Conservation (phyloP, 2,888 invertebrate genomes). For the Lasioglossum pauxillum region DNA sequence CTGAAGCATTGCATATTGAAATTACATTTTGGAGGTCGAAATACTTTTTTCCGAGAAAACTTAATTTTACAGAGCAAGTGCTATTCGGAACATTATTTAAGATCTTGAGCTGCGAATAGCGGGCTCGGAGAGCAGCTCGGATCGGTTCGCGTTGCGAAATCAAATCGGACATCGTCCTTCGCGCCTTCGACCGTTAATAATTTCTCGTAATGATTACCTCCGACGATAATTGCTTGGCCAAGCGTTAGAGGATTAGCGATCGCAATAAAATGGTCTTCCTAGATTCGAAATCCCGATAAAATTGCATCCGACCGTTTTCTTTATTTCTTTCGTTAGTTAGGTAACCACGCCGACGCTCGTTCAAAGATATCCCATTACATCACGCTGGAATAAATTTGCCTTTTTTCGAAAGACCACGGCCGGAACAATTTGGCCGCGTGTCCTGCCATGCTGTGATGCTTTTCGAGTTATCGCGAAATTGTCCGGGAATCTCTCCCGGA, state of each 20-base stretch:
- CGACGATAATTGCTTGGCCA: neutral
- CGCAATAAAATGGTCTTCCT: neutral
- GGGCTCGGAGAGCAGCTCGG: neutral
- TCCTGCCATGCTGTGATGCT: neutral
- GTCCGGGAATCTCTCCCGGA: neutral
- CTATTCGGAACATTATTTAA: conserved; percentile 29
- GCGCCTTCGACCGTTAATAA: neutral
- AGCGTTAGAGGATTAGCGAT: neutral
- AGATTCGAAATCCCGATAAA: neutral
- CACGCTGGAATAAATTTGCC: neutral
- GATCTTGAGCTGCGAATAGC: conserved; percentile 44
- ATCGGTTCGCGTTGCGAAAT: conserved; percentile 36
- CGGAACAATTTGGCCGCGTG: neutral
- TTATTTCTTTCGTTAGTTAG: neutral
- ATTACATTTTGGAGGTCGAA: neutral
- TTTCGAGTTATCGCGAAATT: neutral
- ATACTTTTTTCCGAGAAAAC: neutral
- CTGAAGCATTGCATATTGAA: no score
- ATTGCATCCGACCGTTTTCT: neutral
- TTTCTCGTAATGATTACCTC: conserved; percentile 12
- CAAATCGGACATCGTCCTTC: conserved; percentile 7
- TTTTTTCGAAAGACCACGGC: neutral
- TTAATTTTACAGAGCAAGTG: conserved; percentile 14
- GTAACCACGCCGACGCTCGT: neutral
- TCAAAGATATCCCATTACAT: neutral